Evolutionary conservation across 2,888 invertebrate species (phyloP), one percentile per base, ranked within the genome.

Genomic region (Mesochorus sp.): DNA sequence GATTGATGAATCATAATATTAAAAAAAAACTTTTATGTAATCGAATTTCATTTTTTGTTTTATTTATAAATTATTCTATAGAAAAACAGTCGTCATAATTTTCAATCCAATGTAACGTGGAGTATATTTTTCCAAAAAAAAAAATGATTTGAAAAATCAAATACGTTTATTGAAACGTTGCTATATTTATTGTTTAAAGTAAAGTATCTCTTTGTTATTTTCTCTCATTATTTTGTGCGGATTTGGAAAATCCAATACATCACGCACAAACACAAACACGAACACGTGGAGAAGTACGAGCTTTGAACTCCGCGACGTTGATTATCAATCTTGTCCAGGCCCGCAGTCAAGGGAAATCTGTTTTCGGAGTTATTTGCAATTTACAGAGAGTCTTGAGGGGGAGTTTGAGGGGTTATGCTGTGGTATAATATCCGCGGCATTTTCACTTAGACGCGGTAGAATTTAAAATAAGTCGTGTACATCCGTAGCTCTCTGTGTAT

Each of bases 371-470:
- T 73, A 73, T 73, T 73, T 26, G 64, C 34, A 17, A 42, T 21
- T 39, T n/a, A 31, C 14, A 5, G 39, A 17, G 37, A 10, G 51
- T 34, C n/a, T n/a, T n/a, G n/a, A n/a, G 34, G 3, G 10, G 17
- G 51, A 51, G 10, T 59, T 4, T 6, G 31, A n/a, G 37, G 34
- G 61, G 62, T 14, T 10, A 26, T 53, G 24, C 28, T 51, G 8
- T 26, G 6, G 55, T 71, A 42, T 24, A 53, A 44, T 14, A 47
- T 53, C 61, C 37, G 44, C 37, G 79, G 68, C 72, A 80, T 76
- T 66, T 57, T 17, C 31, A 34, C 21, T 31, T 47, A 26, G 8
- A 19, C 14, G 44, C 31, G 39, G 39, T 21, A 34, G 53, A 76
- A 61, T 76, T 61, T 28, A 76, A 76, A 66, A 71, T 71, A 57